Percentiles rank a stretch among this genome's conserved stretches.
Conservation (phyloP, 1,140 invertebrate genomes). For the Lepidurus apus region DNA sequence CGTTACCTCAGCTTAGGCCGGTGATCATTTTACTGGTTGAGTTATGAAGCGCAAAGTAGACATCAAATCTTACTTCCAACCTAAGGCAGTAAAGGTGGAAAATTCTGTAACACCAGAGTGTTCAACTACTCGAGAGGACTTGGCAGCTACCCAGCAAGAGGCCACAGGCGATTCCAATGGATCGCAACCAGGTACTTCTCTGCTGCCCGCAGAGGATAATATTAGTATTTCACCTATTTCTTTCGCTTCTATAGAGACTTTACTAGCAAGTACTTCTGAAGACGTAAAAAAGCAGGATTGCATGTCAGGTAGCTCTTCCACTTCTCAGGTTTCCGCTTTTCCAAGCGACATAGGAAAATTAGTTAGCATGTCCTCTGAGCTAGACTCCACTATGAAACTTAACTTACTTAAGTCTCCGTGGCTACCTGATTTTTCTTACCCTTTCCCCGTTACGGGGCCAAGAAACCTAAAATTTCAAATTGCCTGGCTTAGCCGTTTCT, state of each 20-base stretch:
- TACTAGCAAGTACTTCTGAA: neutral
- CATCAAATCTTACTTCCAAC: neutral
- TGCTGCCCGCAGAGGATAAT: neutral
- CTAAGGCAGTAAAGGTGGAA: neutral
- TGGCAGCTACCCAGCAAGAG: neutral
- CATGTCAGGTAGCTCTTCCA: conserved; percentile 4
- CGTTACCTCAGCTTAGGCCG: too few relatives aligned
- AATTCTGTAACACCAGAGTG: neutral
- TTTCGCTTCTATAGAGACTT: conserved; percentile 6
- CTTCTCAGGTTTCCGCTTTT: neutral
- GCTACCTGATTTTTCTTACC: neutral
- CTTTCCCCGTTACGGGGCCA: neutral
- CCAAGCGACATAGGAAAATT: neutral
- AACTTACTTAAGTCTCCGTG: neutral
- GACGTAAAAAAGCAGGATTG: neutral
- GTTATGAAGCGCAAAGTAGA: neutral
- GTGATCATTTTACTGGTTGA: neutral
- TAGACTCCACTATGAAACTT: neutral
- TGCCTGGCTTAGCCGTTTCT: neutral
- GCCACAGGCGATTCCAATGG: neutral
- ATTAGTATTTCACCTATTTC: neutral
- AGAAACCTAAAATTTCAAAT: neutral
- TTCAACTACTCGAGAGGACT: neutral
- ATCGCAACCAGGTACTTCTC: neutral
- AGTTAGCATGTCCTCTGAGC: neutral